Evolutionary conservation across 35 echinoderm and acorn worm genomes (phyloP).

Genomic region (Ophiothrix spiculata): DNA sequence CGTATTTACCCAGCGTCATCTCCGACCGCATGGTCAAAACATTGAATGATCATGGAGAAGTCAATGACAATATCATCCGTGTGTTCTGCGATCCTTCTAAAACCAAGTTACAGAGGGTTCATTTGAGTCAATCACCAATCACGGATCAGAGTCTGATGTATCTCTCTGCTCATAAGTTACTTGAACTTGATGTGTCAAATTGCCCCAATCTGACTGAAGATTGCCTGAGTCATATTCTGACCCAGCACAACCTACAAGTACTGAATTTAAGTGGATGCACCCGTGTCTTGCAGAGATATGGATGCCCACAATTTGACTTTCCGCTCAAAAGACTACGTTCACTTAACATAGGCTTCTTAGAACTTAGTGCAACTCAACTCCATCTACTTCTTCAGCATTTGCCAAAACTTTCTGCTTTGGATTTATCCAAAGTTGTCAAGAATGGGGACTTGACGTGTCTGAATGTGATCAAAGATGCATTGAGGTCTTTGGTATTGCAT

Average conservation of each 20-base stretch:
- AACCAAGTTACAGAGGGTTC: constrained; percentile 50
- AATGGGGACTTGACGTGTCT: constrained; percentile 82
- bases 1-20: constrained; percentile 48
- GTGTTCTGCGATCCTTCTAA: constrained; percentile 65
- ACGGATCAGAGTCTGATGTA: constrained; percentile 43
- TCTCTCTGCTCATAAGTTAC: constrained; percentile 53
- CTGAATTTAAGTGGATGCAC: constrained; percentile 57
- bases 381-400: constrained; percentile 56
- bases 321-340: constrained; percentile 50
- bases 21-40: constrained; percentile 63
- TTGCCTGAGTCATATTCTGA: constrained; percentile 48
- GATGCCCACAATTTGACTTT: constrained; percentile 46
- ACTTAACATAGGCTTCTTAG: constrained; percentile 76
- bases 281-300: constrained; percentile 33
- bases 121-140: constrained; percentile 49
- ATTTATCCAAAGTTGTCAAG: constrained; percentile 77
- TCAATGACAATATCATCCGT: constrained; percentile 33
- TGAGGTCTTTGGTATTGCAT: constrained; percentile 77
- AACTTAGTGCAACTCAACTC: constrained; percentile 58
- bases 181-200: constrained; percentile 66
- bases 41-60: constrained; percentile 5
- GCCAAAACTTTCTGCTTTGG: constrained; percentile 49
- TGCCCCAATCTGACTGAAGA: constrained; percentile 42
- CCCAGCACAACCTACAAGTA: constrained; percentile 40
- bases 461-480: constrained; percentile 25